Percentiles rank a stretch among this genome's conserved stretches.
Evolutionary conservation across 2,888 invertebrate genomes (phyloP).

Genomic region (Amorpha juglandis): DNA sequence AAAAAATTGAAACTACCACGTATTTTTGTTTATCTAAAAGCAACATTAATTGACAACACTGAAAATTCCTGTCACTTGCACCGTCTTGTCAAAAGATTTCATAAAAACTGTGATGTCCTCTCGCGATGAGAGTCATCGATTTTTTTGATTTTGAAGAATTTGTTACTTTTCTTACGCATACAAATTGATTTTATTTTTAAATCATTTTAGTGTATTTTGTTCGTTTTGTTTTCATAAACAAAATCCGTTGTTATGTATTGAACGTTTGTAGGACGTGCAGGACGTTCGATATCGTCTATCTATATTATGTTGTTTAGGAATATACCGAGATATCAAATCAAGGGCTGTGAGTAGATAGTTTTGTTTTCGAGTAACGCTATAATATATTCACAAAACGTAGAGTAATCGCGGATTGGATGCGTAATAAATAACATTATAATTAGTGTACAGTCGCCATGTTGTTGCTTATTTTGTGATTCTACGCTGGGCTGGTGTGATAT

Average conservation of each 20-base stretch:
- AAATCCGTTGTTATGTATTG: slow-evolving; percentile 33
- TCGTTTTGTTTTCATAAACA: slow-evolving; percentile 35
- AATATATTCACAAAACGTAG: slow-evolving; percentile 30
- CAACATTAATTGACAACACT: slow-evolving; percentile 21
- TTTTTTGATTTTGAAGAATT: slow-evolving; percentile 64
- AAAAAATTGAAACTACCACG: no score
- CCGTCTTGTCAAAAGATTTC: slow-evolving; percentile 28
- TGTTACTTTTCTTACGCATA: slow-evolving; percentile 54
- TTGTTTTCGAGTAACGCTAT: slow-evolving; percentile 21
- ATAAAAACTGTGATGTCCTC: slow-evolving; percentile 57
- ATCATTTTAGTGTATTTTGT: slow-evolving; percentile 41
- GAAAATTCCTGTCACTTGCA: slow-evolving; percentile 25
- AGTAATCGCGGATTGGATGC: slow-evolving; percentile 31
- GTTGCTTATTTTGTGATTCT: slow-evolving; percentile 78
- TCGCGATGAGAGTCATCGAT: slow-evolving; percentile 64
- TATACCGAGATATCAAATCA: slow-evolving; percentile 36
- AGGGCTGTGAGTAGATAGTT: slow-evolving; percentile 45
- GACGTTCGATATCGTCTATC: slow-evolving; percentile 27
- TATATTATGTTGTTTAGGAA: slow-evolving; percentile 9
- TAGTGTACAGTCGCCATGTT: slow-evolving; percentile 75
- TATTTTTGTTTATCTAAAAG: neutral
- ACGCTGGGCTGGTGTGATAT: slow-evolving; percentile 62
- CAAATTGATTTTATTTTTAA: slow-evolving; percentile 40
- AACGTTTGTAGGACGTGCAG: slow-evolving; percentile 37
- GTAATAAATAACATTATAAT: slow-evolving; percentile 43